Evolutionary conservation across 2,888 invertebrate species (phyloP), one percentile per base, ranked within the genome.

Genomic region (Aphodius granarius): DNA sequence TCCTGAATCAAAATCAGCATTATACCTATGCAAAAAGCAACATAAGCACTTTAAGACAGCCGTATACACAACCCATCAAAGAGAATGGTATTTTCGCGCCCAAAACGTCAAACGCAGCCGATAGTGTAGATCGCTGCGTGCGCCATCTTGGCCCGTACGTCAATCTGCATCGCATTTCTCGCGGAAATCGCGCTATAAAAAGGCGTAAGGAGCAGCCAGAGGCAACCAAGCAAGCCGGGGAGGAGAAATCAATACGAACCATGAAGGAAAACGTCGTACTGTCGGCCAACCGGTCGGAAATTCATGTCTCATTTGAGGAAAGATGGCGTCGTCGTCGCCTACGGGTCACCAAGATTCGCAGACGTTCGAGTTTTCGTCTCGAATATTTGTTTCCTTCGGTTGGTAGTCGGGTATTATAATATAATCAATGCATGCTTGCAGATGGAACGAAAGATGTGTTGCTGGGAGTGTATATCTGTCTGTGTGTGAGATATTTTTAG

Each of bases 401-500:
- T 76, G 71, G 68, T 22, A 68, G 20, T 20, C 20, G 68, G 20
- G 21, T 9, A 9, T 20, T 20, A n/a, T n/a, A n/a, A n/a, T n/a
- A n/a, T n/a, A n/a, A n/a, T n/a, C n/a, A n/a, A n/a, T n/a, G 18
- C 19, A 22, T 19, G 75, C 71, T 75, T 75, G 73, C 75, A 73
- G 73, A 76, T 13, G 68, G n/a, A 74, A 75, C 72, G 73, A 74
- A 74, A 75, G 73, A 75, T 72, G 78, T 66, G 71, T 21, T 70
- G 73, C 62, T 21, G 71, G 73, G 71, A 71, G 76, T 71, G 66
- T 64, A 20, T 17, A 17, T 17, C 65, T 75, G 75, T 74, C 73
- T 71, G 73, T 66, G 74, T 75, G 75, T 77, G 73, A 73, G 82
- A 86, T 83, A 85, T 86, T 86, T 86, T 86, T 85, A 85, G 86